Evolutionary conservation across 2,797 vertebrate genomes (phyloP).

Genomic region (Anguilla anguilla): DNA sequence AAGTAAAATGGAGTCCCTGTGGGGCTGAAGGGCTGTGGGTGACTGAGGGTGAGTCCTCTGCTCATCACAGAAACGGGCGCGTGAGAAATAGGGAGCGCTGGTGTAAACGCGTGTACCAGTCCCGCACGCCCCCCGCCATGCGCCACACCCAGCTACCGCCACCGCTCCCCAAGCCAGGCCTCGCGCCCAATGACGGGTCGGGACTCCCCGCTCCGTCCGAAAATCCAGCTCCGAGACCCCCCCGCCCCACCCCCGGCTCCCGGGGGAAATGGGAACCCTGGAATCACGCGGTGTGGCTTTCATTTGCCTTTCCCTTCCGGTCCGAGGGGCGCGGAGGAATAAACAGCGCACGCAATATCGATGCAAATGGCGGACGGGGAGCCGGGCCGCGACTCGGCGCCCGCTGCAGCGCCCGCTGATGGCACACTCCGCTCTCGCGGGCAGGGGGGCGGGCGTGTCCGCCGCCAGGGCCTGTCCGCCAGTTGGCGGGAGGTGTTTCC

Average conservation of each 20-base stretch:
- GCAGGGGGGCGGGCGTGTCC: constrained; percentile 23
- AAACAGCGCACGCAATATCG: constrained; percentile 7
- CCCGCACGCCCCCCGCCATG: not conserved
- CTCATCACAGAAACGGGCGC: not conserved
- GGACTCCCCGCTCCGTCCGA: not conserved
- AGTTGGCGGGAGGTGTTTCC: not conserved
- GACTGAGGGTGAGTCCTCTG: not conserved
- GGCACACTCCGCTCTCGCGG: constrained; percentile 6
- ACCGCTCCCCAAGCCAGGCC: not conserved
- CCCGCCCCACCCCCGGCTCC: not conserved
- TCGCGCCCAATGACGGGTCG: not conserved
- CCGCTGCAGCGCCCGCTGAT: not conserved
- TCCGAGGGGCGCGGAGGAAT: not conserved
- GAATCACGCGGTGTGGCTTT: constrained; percentile 17
- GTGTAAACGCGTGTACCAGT: not conserved
- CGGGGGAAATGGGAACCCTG: not conserved
- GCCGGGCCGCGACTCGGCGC: not conserved
- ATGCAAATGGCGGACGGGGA: not conserved
- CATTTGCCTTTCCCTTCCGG: not conserved
- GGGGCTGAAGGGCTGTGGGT: not conserved
- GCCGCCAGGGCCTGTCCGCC: too few relatives aligned
- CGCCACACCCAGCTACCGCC: not conserved
- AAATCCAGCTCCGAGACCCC: not conserved
- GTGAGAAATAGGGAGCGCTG: not conserved
- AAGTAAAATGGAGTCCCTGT: not conserved